Conservation (phyloP, 2,797 vertebrate species). For the Falco peregrinus region DNA sequence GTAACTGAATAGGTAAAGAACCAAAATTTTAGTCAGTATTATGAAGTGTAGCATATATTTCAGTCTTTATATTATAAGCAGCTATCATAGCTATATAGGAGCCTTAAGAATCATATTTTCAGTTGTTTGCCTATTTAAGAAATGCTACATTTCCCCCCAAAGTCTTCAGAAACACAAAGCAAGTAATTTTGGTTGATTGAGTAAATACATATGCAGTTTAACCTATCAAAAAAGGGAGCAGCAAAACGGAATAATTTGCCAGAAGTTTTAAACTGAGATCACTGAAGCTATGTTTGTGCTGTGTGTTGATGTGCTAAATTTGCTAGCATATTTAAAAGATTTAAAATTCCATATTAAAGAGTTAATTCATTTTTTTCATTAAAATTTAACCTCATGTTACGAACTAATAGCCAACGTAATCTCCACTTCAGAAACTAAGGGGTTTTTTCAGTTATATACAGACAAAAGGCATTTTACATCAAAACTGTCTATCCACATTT, state of each 20-base stretch:
- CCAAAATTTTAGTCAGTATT: background rate
- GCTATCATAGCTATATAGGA: background rate
- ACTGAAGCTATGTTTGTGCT: background rate
- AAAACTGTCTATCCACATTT: background rate
- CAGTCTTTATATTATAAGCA: background rate
- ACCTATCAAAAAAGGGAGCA: background rate
- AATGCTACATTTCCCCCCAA: background rate
- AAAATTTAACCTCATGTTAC: background rate
- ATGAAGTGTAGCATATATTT: background rate
- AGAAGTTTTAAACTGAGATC: background rate
- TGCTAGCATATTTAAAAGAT: background rate
- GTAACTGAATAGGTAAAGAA: background rate
- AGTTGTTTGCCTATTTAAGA: background rate
- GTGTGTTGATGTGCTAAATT: background rate
- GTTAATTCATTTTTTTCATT: background rate
- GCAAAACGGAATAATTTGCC: background rate
- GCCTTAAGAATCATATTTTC: background rate
- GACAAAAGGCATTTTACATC: constrained; percentile 1
- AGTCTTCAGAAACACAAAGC: background rate
- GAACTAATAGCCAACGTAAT: background rate
- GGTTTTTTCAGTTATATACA: background rate
- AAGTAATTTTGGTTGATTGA: background rate
- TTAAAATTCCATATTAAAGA: background rate
- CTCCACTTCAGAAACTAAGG: background rate
- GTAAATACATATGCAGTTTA: background rate